Base-by-base conservation (phyloP, 2,888 invertebrate species). In the Philhelius pedissequus region DNA sequence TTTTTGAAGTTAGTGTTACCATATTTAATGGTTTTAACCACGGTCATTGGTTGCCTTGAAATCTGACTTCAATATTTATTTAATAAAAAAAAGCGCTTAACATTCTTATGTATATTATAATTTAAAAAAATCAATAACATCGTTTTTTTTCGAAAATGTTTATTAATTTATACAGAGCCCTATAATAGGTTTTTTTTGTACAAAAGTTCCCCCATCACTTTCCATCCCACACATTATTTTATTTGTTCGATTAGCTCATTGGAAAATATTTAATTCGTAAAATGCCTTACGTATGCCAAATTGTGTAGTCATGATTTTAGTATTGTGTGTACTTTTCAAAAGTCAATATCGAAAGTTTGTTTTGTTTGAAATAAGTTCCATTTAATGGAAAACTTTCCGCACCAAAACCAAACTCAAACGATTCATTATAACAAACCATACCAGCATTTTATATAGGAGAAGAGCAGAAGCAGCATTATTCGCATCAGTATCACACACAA, bases 371-470 rank as follows among this genome's bases (percentile, higher is more conserved):
- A 52, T 52, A 60, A 30, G n/a, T 60, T 52, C 15, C 22, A 15
- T 32, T 77, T 27, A 77, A 62, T 60, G 43, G 27, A 64, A 64
- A 62, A 77, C 54, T 70, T 77, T 30, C 30, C 20, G n/a, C n/a
- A n/a, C 11, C 11, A 15, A 35, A 6, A 15, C 43, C 3, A 45
- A 50, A 54, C 77, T 70, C 6, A 25, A 45, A 25, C 38, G 18
- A 15, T 40, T 40, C 27, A 22, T 18, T 40, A 15, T 3, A 15
- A 15, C 40, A 62, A 62, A 43, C 62, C 25, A 18, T 27, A 60
- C 11, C 40, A 43, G 2, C 40, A 25, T 6, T 7, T 7, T 38
- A 9, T 18, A 18, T 9, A 11, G 6, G 8, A 45, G 13, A 3
- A 6, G 4, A 48, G 48, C 4, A 20, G 45, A 8, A 20, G 11